phyloP scores from a whole-genome alignment of 1,140 invertebrate species.

The Hypothenemus hampei region DNA sequence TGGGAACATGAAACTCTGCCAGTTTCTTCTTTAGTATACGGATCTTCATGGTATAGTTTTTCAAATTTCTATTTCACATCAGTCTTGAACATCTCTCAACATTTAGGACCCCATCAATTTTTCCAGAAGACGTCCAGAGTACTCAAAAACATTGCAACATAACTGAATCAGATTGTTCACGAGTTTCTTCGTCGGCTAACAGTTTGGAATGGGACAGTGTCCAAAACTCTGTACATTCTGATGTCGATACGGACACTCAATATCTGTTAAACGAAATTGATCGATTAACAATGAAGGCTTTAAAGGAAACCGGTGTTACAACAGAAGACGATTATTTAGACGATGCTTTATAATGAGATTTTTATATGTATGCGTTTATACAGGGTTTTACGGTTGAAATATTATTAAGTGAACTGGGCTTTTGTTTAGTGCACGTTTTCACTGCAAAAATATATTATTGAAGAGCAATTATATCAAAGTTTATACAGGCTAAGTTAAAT shows the following conservation, averaged over 20 bases:
- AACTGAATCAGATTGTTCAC: constrained; percentile 48
- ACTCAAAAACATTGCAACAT: constrained; percentile 10
- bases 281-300: constrained; percentile 49
- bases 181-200: constrained; percentile 52
- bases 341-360: constrained; percentile 19
- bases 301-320: constrained; percentile 48
- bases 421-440: no score
- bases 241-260: constrained; percentile 50
- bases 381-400: no score
- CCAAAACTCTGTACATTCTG: constrained; percentile 45
- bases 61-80: background rate
- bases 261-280: constrained; percentile 52
- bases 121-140: constrained; percentile 11
- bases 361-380: no score
- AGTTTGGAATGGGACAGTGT: constrained; percentile 56
- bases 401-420: no score
- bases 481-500: no score
- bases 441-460: no score
- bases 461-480: no score
- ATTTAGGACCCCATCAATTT: constrained; percentile 21
- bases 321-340: constrained; percentile 15
- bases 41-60: constrained; percentile 40
- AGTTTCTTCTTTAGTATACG: constrained; percentile 34
- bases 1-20: constrained; percentile 55
- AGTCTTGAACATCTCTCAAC: background rate